phyloP scores from a whole-genome alignment of 2,113 vertebrate genomes.

The Pterocles gutturalis region DNA sequence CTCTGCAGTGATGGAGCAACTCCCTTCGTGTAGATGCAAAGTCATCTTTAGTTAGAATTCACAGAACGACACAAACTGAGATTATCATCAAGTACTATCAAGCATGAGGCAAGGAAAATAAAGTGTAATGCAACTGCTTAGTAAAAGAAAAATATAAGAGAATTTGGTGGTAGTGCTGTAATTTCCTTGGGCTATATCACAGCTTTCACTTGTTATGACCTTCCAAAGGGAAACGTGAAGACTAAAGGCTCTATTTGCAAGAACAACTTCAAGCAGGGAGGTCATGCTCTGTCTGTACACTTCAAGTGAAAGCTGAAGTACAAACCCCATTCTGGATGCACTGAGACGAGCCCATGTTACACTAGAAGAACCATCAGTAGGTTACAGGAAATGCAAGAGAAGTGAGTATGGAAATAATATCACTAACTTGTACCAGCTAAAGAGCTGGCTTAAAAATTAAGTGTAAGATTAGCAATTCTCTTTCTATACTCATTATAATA shows the following conservation, averaged over 20 bases:
- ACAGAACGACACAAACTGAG: neutral
- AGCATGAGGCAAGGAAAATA: neutral
- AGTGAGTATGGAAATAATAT: neutral
- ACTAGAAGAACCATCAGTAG: fast-evolving
- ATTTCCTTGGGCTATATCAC: neutral
- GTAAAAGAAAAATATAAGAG: neutral
- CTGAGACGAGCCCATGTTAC: fast-evolving
- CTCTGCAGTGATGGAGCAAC: neutral
- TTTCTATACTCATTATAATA: neutral
- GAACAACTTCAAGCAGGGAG: neutral
- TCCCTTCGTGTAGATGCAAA: neutral
- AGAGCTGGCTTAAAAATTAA: neutral
- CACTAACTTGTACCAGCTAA: neutral
- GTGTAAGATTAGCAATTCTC: neutral
- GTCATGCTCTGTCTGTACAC: neutral
- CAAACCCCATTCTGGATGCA: neutral
- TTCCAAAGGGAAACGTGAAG: neutral
- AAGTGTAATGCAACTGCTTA: neutral
- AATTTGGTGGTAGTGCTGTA: neutral
- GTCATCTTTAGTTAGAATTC: neutral
- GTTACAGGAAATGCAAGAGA: neutral
- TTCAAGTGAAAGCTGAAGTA: neutral
- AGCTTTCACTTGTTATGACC: neutral
- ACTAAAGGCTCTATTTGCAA: neutral
- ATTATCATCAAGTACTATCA: neutral